phyloP scores from a whole-genome alignment of 1,140 invertebrate species.

The Goniozus legneri region DNA sequence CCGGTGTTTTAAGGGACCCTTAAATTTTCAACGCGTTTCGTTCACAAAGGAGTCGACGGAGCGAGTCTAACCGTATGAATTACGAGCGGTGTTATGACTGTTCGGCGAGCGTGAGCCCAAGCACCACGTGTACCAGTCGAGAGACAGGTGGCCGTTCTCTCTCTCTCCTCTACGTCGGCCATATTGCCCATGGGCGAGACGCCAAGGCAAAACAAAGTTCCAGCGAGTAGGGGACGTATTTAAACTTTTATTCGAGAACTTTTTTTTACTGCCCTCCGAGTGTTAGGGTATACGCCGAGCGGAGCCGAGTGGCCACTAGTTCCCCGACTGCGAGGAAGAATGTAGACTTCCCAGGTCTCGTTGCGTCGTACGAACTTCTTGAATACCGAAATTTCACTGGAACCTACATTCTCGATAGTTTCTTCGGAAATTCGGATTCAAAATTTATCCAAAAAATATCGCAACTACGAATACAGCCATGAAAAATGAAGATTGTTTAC shows the following conservation, averaged over 20 bases:
- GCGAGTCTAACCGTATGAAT: slow-evolving; percentile 17
- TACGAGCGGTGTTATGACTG: slow-evolving; percentile 21
- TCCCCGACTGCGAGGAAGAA: background rate
- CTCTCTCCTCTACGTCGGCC: slow-evolving; percentile 3
- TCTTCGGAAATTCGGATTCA: too few relatives aligned
- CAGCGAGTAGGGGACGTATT: slow-evolving; percentile 40
- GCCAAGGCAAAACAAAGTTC: slow-evolving; percentile 37
- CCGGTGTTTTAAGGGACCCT: slow-evolving; percentile 6
- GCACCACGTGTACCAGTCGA: slow-evolving; percentile 28
- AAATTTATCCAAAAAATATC: too few relatives aligned
- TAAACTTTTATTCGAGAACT: slow-evolving; percentile 53
- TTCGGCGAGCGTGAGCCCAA: slow-evolving; percentile 2
- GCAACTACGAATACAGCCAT: too few relatives aligned
- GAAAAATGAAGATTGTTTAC: too few relatives aligned
- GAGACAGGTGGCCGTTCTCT: slow-evolving; percentile 28
- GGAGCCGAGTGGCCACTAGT: slow-evolving; percentile 9
- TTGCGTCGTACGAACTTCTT: too few relatives aligned
- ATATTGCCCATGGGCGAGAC: background rate
- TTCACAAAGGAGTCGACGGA: slow-evolving; percentile 8
- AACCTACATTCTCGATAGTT: too few relatives aligned
- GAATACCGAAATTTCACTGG: too few relatives aligned
- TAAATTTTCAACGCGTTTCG: slow-evolving; percentile 24
- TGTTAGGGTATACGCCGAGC: slow-evolving; percentile 1
- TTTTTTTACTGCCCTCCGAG: slow-evolving; percentile 32
- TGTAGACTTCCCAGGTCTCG: too few relatives aligned